Evolutionary conservation across 1,140 invertebrate species (phyloP).

Genomic region (Philotrypesis tridentata): DNA sequence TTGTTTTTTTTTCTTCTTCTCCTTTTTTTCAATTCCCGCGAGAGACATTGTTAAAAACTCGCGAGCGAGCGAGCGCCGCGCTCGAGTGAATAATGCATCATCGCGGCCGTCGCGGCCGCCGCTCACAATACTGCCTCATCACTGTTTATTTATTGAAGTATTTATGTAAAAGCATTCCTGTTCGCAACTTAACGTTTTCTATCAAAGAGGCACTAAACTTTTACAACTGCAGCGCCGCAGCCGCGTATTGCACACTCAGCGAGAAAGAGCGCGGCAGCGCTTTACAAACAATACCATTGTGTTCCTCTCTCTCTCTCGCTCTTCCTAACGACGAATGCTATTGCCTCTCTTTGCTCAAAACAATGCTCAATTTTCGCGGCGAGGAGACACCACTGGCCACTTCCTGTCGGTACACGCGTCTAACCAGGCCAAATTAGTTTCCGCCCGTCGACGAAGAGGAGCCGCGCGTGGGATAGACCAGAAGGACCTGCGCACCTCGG

Average conservation of each 20-base stretch:
- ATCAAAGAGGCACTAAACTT: constrained; percentile 4
- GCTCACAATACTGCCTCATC: constrained; percentile 23
- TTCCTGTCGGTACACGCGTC: not conserved
- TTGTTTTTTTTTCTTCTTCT: constrained; percentile 9
- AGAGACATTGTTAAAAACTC: not conserved
- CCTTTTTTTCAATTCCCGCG: too few relatives aligned
- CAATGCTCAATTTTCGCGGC: constrained; percentile 22
- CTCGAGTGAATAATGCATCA: not conserved
- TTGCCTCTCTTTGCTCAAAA: not conserved
- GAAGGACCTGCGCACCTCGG: too few relatives aligned
- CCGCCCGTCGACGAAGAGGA: too few relatives aligned
- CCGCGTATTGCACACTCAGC: not conserved
- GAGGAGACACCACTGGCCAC: not conserved
- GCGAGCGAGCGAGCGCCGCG: too few relatives aligned
- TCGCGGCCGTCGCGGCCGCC: not conserved
- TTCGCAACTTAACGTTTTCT: constrained; percentile 8
- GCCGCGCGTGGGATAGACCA: not conserved
- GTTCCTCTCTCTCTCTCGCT: not conserved
- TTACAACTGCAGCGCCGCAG: constrained; percentile 20
- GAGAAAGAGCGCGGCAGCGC: not conserved
- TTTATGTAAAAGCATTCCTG: constrained; percentile 4
- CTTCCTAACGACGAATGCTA: not conserved
- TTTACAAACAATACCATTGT: constrained; percentile 37
- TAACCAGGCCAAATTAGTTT: not conserved
- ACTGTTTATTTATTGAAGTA: constrained; percentile 15